Evolutionary conservation across 2,797 vertebrate genomes (phyloP).

Genomic region (Gymnocypris eckloni): DNA sequence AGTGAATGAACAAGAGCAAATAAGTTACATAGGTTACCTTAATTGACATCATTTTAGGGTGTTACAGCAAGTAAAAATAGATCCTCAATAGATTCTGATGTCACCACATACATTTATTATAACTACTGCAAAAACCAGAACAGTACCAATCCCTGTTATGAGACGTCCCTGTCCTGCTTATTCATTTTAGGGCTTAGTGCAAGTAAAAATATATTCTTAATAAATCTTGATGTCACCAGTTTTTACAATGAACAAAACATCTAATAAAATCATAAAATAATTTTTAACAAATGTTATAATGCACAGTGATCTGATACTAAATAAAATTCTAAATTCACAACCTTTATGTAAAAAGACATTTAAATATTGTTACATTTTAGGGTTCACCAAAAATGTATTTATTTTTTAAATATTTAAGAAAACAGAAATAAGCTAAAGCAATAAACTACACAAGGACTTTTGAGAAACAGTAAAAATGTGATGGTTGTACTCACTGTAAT

Average conservation of each 20-base stretch:
- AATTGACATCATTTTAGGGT: not conserved
- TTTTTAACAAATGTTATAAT: too few relatives aligned
- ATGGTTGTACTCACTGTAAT: slow-evolving; percentile 50
- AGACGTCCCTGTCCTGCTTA: not conserved
- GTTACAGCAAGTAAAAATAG: not conserved
- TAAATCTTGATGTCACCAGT: not conserved
- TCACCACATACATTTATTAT: not conserved
- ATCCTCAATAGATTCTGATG: too few relatives aligned
- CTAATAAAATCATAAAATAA: not conserved
- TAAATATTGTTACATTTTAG: not conserved
- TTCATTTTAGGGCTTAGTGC: not conserved
- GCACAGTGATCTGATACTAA: too few relatives aligned
- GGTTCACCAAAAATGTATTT: not conserved
- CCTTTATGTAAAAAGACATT: not conserved
- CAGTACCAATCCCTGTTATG: not conserved
- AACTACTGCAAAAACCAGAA: not conserved
- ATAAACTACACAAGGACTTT: not conserved
- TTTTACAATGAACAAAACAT: not conserved
- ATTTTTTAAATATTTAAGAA: not conserved
- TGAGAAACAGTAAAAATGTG: not conserved
- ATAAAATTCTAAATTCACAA: not conserved
- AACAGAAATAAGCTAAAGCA: not conserved
- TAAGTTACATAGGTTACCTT: not conserved
- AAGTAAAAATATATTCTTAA: not conserved
- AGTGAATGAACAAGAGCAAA: not conserved